Evolutionary conservation across 1,140 invertebrate genomes (phyloP), one percentile per base, ranked within the genome.

Genomic region (Brachionus calyciflorus): DNA sequence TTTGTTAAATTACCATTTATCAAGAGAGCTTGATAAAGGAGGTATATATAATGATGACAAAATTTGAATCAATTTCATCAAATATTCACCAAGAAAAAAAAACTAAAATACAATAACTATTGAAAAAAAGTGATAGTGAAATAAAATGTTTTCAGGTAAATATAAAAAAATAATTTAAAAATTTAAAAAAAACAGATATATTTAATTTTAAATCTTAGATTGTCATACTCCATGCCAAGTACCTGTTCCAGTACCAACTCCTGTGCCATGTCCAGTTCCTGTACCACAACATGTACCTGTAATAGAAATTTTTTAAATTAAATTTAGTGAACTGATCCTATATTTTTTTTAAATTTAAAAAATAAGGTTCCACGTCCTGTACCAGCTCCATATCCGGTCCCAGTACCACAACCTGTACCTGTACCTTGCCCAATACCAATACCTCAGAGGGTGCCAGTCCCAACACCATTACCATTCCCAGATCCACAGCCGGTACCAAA

Each of bases 281-380:
- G 21, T 19, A 1, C 60, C 60, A 46, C 44, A 46, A 46, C n/a
- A 46, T 26, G 21, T 65, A 14, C 37, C 60, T 5, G 41, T 65
- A 37, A 37, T 33, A 60, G 26, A 60, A 60, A 17, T 33, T 60
- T n/a, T 60, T 60, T 21, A 30, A 33, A 33, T 33, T 33, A 9
- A 60, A 60, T 60, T 21, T 30, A n/a, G 30, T 37, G 3, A 4
- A 33, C 10, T 1, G 21, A 17, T 33, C 7, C 17, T 17, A 7
- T 60, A 2, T 33, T 12, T 17, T n/a, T 37, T 60, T 24, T 26
- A 14, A 60, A 19, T 40, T 57, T 30, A 2, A n/a, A n/a, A n/a
- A n/a, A n/a, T n/a, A 28, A 60, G 55, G 30, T 60, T 60, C 28
- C 28, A 37, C 55, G 37, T 17, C 60, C 33, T 21, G 60, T 65